phyloP scores from a whole-genome alignment of 2,888 invertebrate species.

The Oligia strigilis region DNA sequence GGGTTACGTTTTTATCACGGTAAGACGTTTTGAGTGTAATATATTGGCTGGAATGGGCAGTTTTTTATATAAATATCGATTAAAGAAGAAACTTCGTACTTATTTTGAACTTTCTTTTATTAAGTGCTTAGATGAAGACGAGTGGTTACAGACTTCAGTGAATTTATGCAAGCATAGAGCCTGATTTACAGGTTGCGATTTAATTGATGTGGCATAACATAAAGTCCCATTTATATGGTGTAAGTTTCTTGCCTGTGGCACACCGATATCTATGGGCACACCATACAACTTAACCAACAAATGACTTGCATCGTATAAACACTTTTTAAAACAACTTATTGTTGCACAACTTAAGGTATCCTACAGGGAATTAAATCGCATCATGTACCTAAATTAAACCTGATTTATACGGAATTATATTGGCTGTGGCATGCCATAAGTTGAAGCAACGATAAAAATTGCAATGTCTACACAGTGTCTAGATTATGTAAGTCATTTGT shows the following conservation, averaged over 20 bases:
- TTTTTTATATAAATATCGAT: not conserved
- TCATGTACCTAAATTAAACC: too few relatives aligned
- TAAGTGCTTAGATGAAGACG: slow-evolving; percentile 9
- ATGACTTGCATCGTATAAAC: not conserved
- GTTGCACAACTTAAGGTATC: not conserved
- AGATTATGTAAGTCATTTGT: not conserved
- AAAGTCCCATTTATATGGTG: not conserved
- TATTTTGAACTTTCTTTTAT: slow-evolving; percentile 12
- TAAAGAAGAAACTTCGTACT: not conserved
- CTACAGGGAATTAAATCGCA: too few relatives aligned
- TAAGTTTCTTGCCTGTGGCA: not conserved
- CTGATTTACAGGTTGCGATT: not conserved
- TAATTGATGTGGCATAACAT: not conserved
- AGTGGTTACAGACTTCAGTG: slow-evolving; percentile 10
- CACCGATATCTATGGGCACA: not conserved
- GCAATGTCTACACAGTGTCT: too few relatives aligned
- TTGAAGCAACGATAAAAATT: too few relatives aligned
- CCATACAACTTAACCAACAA: not conserved
- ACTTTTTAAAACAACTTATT: not conserved
- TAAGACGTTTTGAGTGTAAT: slow-evolving; percentile 30
- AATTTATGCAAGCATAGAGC: not conserved
- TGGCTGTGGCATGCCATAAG: too few relatives aligned
- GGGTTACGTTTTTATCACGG: slow-evolving; percentile 38
- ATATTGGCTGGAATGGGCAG: slow-evolving; percentile 6
- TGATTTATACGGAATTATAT: too few relatives aligned